A percentile compares a stretch with the other conserved stretches of the same genome.
phyloP scores from a whole-genome alignment of 2,113 vertebrate genomes.

The Centropus bengalensis region DNA sequence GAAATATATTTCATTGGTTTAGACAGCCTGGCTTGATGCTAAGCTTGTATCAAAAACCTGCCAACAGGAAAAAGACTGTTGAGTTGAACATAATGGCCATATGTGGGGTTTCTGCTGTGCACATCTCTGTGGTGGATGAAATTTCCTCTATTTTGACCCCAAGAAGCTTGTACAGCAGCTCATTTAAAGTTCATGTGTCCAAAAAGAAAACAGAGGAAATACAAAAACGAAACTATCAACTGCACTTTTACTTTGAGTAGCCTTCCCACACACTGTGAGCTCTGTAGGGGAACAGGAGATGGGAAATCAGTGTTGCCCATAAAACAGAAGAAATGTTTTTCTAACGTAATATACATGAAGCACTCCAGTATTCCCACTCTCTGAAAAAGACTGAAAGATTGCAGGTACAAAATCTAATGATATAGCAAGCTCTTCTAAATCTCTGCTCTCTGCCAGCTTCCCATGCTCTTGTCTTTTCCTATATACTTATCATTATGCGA shows the following conservation, averaged over 20 bases:
- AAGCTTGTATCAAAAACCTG: constrained; percentile 43
- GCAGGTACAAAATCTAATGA: not conserved
- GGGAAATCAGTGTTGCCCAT: constrained; percentile 21
- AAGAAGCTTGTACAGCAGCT: constrained; percentile 54
- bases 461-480: not conserved
- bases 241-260: not conserved
- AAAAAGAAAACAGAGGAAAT: constrained; percentile 26
- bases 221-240: not conserved
- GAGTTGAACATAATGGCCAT: constrained; percentile 57
- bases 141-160: constrained; percentile 57
- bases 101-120: constrained; percentile 31
- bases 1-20: constrained; percentile 64
- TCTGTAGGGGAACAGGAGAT: not conserved
- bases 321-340: constrained; percentile 2
- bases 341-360: not conserved
- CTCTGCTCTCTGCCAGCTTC: not conserved
- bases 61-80: constrained; percentile 47
- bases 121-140: constrained; percentile 50
- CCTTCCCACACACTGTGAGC: not conserved
- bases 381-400: not conserved
- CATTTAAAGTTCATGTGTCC: constrained; percentile 50
- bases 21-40: constrained; percentile 56
- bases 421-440: not conserved
- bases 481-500: not conserved
- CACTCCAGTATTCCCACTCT: not conserved